Evolutionary conservation across 2,113 vertebrate species (phyloP).

Genomic region (Cepphus grylle): DNA sequence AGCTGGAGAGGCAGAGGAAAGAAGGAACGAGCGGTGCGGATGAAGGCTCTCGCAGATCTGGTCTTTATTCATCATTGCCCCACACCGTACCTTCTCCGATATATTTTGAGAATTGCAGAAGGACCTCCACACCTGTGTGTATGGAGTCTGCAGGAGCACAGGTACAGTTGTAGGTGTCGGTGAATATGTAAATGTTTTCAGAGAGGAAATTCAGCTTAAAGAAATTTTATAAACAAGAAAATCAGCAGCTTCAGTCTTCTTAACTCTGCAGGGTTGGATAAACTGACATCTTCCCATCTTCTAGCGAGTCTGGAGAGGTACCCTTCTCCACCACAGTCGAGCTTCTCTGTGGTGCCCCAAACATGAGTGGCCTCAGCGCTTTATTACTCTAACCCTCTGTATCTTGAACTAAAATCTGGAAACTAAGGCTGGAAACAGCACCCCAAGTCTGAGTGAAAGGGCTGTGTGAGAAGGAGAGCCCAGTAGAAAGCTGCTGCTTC

Average conservation of each 20-base stretch:
- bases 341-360: not conserved
- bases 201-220: not conserved
- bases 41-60: not conserved
- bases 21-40: not conserved
- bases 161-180: not conserved
- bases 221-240: not conserved
- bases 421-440: not conserved
- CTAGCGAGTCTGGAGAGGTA: fast-evolving
- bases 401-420: not conserved
- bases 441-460: fast-evolving
- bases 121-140: not conserved
- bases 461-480: not conserved
- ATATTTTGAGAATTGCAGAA: not conserved
- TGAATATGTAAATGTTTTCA: not conserved
- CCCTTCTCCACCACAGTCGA: fast-evolving
- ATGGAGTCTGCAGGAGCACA: fast-evolving
- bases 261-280: not conserved
- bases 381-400: not conserved
- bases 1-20: not conserved
- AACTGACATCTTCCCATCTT: not conserved
- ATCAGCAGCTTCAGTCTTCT: not conserved
- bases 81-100: fast-evolving
- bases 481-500: not conserved
- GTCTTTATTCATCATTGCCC: not conserved
- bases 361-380: fast-evolving